Percentiles rank a stretch among this genome's conserved stretches.
These are phyloP conservation scores for Chironomus tentans DNA, from an alignment of 2,888 invertebrate species.

Conservation along the genomic window DNA sequence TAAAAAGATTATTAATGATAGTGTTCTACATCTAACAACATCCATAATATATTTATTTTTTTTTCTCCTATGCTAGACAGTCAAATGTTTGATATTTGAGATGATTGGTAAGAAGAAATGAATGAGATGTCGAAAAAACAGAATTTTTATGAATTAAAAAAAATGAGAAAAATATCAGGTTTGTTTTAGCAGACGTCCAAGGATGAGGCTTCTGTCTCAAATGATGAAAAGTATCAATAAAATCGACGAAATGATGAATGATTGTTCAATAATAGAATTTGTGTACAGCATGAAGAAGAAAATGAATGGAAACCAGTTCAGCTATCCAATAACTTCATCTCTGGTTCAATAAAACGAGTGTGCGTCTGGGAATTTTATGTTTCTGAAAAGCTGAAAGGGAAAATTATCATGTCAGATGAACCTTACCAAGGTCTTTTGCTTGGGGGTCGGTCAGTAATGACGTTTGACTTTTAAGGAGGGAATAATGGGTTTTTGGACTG, in stretches of 20 bases:
- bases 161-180: neutral
- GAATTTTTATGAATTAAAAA: neutral
- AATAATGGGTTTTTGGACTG: no score
- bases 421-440: slow-evolving; percentile 2
- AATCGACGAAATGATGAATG: slow-evolving; percentile 16
- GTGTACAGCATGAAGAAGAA: neutral
- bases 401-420: neutral
- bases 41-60: no score
- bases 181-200: neutral
- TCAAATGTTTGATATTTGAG: neutral
- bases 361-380: slow-evolving; percentile 8
- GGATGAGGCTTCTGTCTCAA: slow-evolving; percentile 3
- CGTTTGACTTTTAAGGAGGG: no score
- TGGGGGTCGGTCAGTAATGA: no score
- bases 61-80: neutral
- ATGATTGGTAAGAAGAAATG: neutral
- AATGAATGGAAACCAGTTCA: neutral
- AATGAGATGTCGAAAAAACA: neutral
- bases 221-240: neutral
- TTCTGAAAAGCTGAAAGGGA: slow-evolving; percentile 7
- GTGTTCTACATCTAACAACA: neutral
- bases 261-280: neutral
- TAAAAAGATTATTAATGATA: slow-evolving; percentile 23
- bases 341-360: no score
- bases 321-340: no score